Conservation (phyloP, 2,888 invertebrate genomes). For the Acronicta alni region DNA sequence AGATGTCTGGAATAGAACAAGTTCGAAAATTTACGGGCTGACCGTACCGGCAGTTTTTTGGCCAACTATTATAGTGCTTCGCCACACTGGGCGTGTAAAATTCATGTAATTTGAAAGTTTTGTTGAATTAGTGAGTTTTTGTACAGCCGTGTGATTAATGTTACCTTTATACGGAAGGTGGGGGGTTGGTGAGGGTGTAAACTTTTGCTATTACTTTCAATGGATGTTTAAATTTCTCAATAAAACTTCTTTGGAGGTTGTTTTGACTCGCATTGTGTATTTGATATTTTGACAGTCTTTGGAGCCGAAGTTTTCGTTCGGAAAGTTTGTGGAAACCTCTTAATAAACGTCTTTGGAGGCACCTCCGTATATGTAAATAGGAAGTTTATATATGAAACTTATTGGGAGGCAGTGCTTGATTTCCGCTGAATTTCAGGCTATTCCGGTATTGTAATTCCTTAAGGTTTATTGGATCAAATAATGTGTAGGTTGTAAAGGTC, state of each 20-base stretch:
- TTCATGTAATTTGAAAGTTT: slow-evolving; percentile 71
- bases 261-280: slow-evolving; percentile 69
- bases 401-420: slow-evolving; percentile 27
- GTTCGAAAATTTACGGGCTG: slow-evolving; percentile 68
- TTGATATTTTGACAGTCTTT: slow-evolving; percentile 76
- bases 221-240: slow-evolving; percentile 81
- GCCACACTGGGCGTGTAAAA: slow-evolving; percentile 66
- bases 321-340: slow-evolving; percentile 62
- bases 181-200: slow-evolving; percentile 48
- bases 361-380: slow-evolving; percentile 41
- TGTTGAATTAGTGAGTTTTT: slow-evolving; percentile 69
- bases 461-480: slow-evolving; percentile 20
- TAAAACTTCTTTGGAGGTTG: slow-evolving; percentile 70
- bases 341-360: slow-evolving; percentile 63
- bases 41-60: slow-evolving; percentile 68
- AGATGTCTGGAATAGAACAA: slow-evolving; percentile 69
- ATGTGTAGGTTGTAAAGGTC: slow-evolving; percentile 13
- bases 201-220: slow-evolving; percentile 80
- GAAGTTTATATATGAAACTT: slow-evolving; percentile 40
- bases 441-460: slow-evolving; percentile 16
- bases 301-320: slow-evolving; percentile 62
- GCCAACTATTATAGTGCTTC: slow-evolving; percentile 59
- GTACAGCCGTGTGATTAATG: slow-evolving; percentile 67
- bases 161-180: slow-evolving; percentile 57
- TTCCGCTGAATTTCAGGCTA: slow-evolving; percentile 25